These are phyloP conservation scores for Plebejus melissa DNA, from an alignment of 2,888 invertebrate species.

Conservation along the genomic window DNA sequence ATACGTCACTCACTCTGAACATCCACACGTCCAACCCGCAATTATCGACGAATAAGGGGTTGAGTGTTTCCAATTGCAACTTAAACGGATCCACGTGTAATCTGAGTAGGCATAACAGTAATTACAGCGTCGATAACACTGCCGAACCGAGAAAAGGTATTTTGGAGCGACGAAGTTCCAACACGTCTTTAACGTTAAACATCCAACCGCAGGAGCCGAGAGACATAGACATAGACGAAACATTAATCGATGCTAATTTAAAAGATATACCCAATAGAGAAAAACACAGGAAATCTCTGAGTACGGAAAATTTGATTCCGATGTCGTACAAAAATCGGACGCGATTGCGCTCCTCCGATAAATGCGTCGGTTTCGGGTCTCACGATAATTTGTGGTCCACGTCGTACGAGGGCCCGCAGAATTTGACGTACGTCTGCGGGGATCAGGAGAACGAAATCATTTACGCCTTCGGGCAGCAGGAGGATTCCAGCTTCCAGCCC, in stretches of 20 bases:
- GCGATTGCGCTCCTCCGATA: conserved; percentile 53
- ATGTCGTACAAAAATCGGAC: conserved; percentile 70
- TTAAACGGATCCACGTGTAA: conserved; percentile 74
- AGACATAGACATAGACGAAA: conserved; percentile 69
- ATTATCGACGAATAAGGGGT: conserved; percentile 62
- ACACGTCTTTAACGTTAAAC: conserved; percentile 87
- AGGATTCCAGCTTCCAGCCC: conserved; percentile 55
- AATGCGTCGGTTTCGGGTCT: conserved; percentile 62
- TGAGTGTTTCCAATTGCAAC: conserved; percentile 75
- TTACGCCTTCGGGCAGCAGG: conserved; percentile 68
- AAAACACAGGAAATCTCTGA: conserved; percentile 77
- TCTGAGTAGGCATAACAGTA: conserved; percentile 70
- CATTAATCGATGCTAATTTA: conserved; percentile 55
- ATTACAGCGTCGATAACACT: conserved; percentile 65
- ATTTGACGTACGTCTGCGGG: conserved; percentile 66
- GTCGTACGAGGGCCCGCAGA: conserved; percentile 64
- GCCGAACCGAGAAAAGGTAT: conserved; percentile 79
- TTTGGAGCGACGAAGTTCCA: conserved; percentile 87
- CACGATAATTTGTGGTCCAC: conserved; percentile 74
- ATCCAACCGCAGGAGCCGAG: conserved; percentile 68
- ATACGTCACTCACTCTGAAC: conserved; percentile 92
- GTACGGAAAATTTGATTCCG: conserved; percentile 80
- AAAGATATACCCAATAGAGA: conserved; percentile 62
- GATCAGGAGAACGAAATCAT: conserved; percentile 75
- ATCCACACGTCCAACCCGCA: conserved; percentile 71